Evolutionary conservation across 2,888 invertebrate species (phyloP), one percentile per base, ranked within the genome.

Genomic region (Dinocampus coccinellae): DNA sequence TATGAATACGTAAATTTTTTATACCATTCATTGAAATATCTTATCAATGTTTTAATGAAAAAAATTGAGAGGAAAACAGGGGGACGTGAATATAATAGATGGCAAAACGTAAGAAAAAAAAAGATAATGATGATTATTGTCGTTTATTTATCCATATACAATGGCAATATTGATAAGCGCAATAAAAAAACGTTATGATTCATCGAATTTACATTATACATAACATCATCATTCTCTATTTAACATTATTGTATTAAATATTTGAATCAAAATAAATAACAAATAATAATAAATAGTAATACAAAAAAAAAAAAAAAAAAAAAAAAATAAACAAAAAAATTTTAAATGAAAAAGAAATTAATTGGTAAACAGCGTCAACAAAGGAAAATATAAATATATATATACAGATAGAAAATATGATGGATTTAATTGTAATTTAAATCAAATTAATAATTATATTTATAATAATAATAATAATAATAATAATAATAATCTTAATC

Each of bases 151-250:
- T 75, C 70, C 75, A 71, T 72, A 71, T 16, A 65, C 52, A 62
- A 70, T 72, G 73, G 74, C 75, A 76, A 75, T 77, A 76, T 76
- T 70, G 68, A 73, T 77, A 73, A 75, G 72, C 65, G 77, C 73
- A 76, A 75, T 76, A 76, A n/a, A n/a, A n/a, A n/a, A 76, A 61
- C 22, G 47, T 53, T 47, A 69, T 36, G 58, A 70, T 75, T 75
- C 75, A 77, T 77, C 75, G 73, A 76, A 76, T 76, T 74, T 75
- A 74, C 77, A 77, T 77, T 76, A 77, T 77, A 77, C 66, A 76
- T 77, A 77, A 76, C 76, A 77, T 77, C 76, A 73, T 75, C 76
- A 76, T 76, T 77, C 73, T 78, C 75, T 73, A 71, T 73, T 74
- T 72, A 70, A 71, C 72, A 74, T 70, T 69, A 72, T 70, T 74